Evolutionary conservation across 2,797 vertebrate species (phyloP).

Genomic region (Scleropages formosus): DNA sequence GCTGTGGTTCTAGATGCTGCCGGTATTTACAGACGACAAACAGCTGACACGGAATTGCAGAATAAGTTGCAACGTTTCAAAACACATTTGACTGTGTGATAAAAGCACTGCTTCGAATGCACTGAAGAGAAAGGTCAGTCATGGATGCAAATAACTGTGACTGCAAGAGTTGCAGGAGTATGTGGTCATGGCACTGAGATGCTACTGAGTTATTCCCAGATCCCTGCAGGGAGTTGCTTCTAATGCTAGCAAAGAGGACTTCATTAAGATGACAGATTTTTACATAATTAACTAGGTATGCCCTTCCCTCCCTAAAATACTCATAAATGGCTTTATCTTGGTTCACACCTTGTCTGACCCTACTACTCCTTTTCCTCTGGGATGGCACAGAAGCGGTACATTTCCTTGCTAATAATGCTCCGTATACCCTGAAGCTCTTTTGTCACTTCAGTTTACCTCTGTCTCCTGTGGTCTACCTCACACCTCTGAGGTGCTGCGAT

Average conservation of each 20-base stretch:
- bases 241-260: neutral
- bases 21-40: too few relatives aligned
- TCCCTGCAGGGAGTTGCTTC: neutral
- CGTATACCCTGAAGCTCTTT: constrained; percentile 1
- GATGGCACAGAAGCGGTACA: constrained; percentile 5
- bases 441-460: too few relatives aligned
- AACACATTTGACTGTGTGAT: too few relatives aligned
- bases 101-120: neutral
- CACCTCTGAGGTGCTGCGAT: too few relatives aligned
- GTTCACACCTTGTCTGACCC: constrained; percentile 18
- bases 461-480: too few relatives aligned
- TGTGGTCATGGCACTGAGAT: neutral
- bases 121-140: neutral
- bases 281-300: constrained; percentile 25
- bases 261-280: constrained; percentile 22
- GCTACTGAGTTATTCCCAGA: constrained; percentile 9
- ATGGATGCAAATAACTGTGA: neutral
- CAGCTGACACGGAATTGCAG: too few relatives aligned
- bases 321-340: constrained; percentile 16
- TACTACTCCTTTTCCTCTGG: constrained; percentile 6
- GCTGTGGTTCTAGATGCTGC: too few relatives aligned
- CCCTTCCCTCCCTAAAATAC: constrained; percentile 12
- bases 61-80: too few relatives aligned
- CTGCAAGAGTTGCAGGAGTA: neutral
- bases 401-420: constrained; percentile 16